Conservation (phyloP, 2,113 vertebrate genomes). For the Istiophorus platypterus region DNA sequence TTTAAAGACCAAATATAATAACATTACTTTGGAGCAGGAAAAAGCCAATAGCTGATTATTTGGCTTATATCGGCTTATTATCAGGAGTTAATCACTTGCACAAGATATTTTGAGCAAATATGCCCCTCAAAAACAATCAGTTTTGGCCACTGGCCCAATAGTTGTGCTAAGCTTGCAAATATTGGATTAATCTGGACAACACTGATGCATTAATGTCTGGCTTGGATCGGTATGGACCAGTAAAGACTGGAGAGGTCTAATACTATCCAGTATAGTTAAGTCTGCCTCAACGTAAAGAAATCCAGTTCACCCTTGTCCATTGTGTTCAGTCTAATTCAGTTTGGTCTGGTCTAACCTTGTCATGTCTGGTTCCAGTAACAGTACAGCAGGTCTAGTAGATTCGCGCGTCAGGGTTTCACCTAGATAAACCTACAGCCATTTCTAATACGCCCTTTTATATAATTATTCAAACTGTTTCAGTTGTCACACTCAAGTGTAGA, state of each 20-base stretch:
- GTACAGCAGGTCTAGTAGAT: background rate
- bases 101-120: too few species aligned
- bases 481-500: conserved; percentile 8
- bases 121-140: too few species aligned
- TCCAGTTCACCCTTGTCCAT: background rate
- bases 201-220: background rate
- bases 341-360: background rate
- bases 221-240: background rate
- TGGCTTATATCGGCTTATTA: too few species aligned
- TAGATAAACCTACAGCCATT: background rate
- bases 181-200: background rate
- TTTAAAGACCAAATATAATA: too few species aligned
- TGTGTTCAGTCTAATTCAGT: background rate
- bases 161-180: too few species aligned
- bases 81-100: too few species aligned
- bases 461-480: background rate
- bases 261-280: background rate
- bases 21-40: too few species aligned
- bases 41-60: too few species aligned
- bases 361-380: background rate
- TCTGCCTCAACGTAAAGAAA: background rate
- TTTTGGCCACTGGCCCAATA: too few species aligned
- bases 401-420: background rate
- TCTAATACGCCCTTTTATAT: background rate
- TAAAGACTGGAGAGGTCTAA: background rate